phyloP scores from a whole-genome alignment of 2,797 vertebrate genomes.

The Peromyscus attwateri region DNA sequence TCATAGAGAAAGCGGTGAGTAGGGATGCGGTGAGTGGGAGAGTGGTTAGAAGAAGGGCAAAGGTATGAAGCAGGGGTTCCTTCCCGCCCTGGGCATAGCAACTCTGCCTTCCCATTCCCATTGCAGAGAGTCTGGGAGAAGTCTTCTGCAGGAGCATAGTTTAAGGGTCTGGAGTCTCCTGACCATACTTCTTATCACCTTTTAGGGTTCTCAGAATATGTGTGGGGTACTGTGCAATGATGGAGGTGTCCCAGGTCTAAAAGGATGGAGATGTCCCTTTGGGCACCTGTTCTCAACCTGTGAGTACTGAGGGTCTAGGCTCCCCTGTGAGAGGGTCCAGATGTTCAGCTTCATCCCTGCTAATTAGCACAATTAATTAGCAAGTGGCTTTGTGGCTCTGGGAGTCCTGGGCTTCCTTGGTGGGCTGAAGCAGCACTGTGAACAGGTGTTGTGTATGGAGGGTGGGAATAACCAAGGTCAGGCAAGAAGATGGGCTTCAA shows the following conservation, averaged over 20 bases:
- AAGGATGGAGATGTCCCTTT: conserved; percentile 60
- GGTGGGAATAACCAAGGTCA: conserved; percentile 72
- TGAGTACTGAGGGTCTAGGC: conserved; percentile 77
- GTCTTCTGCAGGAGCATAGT: neutral
- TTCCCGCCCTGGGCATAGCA: neutral
- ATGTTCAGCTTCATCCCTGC: conserved; percentile 93
- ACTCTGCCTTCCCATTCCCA: neutral
- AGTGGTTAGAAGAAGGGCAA: neutral
- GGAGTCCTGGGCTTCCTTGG: conserved; percentile 80
- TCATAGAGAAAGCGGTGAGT: neutral
- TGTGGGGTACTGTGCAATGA: neutral
- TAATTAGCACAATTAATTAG: conserved; percentile 97
- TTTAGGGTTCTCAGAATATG: neutral
- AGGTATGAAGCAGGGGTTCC: neutral
- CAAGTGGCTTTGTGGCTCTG: conserved; percentile 87
- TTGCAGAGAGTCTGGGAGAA: neutral
- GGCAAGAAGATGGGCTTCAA: conserved; percentile 80
- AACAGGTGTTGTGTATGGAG: neutral
- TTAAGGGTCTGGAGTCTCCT: neutral
- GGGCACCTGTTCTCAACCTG: conserved; percentile 70
- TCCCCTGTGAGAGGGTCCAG: conserved; percentile 90
- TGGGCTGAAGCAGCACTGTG: conserved; percentile 74
- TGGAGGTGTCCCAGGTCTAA: neutral
- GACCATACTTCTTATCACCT: conserved; percentile 13
- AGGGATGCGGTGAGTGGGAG: neutral